Percentiles rank a stretch among this genome's conserved stretches.
Conservation (phyloP, 2,797 vertebrate species). For the Taeniopygia guttata region DNA sequence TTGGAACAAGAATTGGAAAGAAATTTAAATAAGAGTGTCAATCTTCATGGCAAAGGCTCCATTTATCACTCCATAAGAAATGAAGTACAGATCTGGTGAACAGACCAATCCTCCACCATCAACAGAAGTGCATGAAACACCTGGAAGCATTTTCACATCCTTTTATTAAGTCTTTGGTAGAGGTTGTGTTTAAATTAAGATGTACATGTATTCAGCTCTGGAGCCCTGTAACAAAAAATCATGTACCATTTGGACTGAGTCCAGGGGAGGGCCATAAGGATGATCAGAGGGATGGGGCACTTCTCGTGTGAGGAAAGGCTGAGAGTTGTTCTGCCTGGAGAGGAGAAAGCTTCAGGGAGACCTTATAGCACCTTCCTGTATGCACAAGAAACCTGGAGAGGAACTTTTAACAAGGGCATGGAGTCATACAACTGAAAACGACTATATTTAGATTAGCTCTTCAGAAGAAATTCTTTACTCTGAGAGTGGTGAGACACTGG, state of each 20-base stretch:
- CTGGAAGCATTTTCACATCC: neutral
- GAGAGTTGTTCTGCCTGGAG: neutral
- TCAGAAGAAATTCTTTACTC: neutral
- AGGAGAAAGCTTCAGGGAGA: neutral
- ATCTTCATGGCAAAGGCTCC: neutral
- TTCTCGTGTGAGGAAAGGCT: neutral
- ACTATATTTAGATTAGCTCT: neutral
- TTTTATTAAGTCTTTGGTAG: neutral
- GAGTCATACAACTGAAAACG: neutral
- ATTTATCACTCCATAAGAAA: neutral
- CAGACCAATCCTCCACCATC: neutral
- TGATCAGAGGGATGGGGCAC: neutral
- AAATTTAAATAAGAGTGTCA: neutral
- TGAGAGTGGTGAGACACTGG: neutral
- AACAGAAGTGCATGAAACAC: neutral
- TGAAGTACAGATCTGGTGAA: neutral
- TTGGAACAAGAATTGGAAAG: neutral
- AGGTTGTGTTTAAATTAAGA: neutral
- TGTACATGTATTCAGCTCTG: neutral
- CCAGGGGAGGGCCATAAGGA: neutral
- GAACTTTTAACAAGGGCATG: too few relatives aligned
- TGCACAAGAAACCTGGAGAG: neutral
- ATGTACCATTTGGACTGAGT: neutral
- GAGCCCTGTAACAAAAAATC: accelerated
- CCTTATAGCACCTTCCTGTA: too few relatives aligned